These are phyloP conservation scores for Cryptomyrus ogoouensis DNA, from an alignment of 2,113 vertebrate genomes.

Conservation along the genomic window DNA sequence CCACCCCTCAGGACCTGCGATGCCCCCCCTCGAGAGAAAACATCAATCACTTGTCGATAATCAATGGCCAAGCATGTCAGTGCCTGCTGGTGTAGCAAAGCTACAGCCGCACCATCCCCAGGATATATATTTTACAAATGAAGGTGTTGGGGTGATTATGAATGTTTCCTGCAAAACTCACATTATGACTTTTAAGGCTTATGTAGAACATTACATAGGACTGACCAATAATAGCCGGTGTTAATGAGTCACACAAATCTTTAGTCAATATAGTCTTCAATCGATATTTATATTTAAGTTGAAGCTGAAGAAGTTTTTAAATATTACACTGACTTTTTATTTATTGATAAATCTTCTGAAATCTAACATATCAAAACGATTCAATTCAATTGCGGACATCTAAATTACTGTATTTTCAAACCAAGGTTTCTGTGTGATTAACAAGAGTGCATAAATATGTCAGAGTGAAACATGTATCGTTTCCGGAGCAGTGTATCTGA, in stretches of 20 bases:
- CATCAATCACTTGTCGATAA: slow-evolving; percentile 19
- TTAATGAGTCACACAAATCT: neutral
- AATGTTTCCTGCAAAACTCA: neutral
- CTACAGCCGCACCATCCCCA: neutral
- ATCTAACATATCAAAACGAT: neutral
- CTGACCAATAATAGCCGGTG: neutral
- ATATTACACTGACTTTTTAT: neutral
- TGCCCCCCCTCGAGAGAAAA: neutral
- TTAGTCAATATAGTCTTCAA: neutral
- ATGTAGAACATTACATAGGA: neutral
- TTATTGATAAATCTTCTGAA: neutral
- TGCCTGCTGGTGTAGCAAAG: neutral
- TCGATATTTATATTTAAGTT: neutral
- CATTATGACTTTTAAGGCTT: neutral
- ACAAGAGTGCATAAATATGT: neutral
- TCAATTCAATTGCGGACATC: neutral
- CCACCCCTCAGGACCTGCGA: neutral
- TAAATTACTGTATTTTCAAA: neutral
- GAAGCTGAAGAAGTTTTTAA: neutral
- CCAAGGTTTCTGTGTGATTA: too few relatives aligned
- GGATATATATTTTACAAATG: neutral
- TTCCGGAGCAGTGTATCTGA: neutral
- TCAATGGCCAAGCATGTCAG: slow-evolving; percentile 5
- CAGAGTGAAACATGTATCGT: neutral
- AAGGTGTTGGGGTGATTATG: neutral